Evolutionary conservation across 2,797 vertebrate species (phyloP), one percentile per base, ranked within the genome.

Genomic region (Miichthys miiuy): DNA sequence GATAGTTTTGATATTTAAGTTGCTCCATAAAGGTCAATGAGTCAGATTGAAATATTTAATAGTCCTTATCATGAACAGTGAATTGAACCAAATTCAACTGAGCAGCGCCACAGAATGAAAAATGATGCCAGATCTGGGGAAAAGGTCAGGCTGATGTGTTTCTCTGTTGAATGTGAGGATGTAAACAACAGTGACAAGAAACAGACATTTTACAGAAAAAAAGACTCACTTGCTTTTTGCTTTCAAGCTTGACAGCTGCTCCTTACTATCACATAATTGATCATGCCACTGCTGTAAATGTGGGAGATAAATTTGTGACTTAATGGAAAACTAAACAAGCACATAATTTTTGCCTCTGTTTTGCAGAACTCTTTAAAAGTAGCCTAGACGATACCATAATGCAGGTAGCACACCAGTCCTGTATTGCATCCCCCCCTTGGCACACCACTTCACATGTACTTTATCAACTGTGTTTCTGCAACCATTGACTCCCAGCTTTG

Each of bases 41-140:
- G 56, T 89, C 80, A 62, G 68, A 83, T 78, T 78, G 48, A 72
- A 79, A 90, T 57, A 86, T 80, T 83, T 87, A 90, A 90, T 87
- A 77, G 68, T 63, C 79, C 77, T 82, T 82, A 80, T 87, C 62
- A 44, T 87, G 73, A 66, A 81, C 57, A 80, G 56, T 66, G 70
- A 82, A 77, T 86, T 58, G 21, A 81, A 82, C 69, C 27, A 46
- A 68, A 84, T 66, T 87, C 71, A 80, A 74, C 79, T 60, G 64
- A 73, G 71, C 68, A 51, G 62, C 63, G 78, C 68, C 14, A 25
- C 20, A 13, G 51, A 71, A 84, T 89, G 72, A 91, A 81, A 83
- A 84, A 89, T 77, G 7, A 66, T 50, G n/a, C 30, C 42, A 58
- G 60, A 85, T 82, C 46, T 47, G 3, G 47, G 38, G 79, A 83